Evolutionary conservation across 2,888 invertebrate genomes (phyloP).

Genomic region (Ophion obscuratus): DNA sequence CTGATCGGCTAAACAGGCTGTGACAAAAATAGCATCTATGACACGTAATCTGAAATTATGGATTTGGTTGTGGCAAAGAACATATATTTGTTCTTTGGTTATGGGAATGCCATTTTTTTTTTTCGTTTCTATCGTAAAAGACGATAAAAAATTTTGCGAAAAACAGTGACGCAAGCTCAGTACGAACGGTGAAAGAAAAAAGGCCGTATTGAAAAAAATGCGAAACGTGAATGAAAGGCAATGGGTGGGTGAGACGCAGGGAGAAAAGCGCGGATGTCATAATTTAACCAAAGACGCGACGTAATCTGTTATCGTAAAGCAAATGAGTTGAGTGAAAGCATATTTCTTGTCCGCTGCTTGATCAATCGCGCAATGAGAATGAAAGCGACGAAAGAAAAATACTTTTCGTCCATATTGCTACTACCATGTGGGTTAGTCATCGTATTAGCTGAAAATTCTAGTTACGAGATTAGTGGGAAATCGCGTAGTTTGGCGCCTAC

Average conservation of each 20-base stretch:
- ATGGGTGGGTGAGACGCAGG: background rate
- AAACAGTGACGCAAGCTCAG: no score
- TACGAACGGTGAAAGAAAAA: background rate
- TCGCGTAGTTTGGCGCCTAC: conserved; percentile 3
- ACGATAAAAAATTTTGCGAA: background rate
- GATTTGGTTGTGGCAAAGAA: background rate
- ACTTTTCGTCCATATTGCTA: conserved; percentile 1
- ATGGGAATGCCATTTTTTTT: background rate
- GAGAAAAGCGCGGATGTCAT: background rate
- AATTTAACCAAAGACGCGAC: background rate
- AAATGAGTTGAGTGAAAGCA: background rate
- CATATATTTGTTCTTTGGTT: background rate
- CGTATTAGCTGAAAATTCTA: background rate
- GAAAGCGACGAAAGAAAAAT: background rate
- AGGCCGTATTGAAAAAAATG: background rate
- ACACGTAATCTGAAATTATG: background rate
- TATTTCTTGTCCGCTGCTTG: background rate
- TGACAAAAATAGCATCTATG: background rate
- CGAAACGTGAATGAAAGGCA: background rate
- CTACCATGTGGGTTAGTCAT: background rate
- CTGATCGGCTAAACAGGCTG: background rate
- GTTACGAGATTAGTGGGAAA: conserved; percentile 6
- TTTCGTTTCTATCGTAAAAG: background rate
- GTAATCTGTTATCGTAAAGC: background rate
- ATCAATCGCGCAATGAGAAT: conserved; percentile 27